Evolutionary conservation across 2,888 invertebrate genomes (phyloP), one percentile per base, ranked within the genome.

Genomic region (Allacma fusca): DNA sequence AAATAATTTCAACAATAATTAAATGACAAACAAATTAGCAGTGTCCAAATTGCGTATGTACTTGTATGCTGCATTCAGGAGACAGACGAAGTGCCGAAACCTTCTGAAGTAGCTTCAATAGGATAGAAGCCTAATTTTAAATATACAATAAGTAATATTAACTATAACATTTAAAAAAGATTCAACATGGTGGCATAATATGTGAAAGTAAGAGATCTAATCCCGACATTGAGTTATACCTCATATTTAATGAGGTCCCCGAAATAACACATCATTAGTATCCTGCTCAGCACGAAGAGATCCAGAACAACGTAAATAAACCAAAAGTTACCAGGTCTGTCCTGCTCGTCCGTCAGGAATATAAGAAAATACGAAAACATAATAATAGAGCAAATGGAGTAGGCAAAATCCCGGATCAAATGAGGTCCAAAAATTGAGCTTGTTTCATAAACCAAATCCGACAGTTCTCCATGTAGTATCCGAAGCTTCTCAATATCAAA

Each of bases 351-450:
- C 0, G 59, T 71, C 16, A 80, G 43, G 68, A 77, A 81, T 19
- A 81, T 34, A 0, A 81, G 12, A 40, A 79, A 78, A 65, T 83
- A 83, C 0, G 81, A 77, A 74, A 82, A 81, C 62, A 83, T 26
- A 19, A 81, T 77, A 5, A 82, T 67, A 0, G 80, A 80, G 16
- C 79, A 64, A 40, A 82, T 72, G 16, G 79, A 79, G 65, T 70
- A 80, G 0, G 80, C 43, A 62, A 80, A 80, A 57, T 82, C 83
- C 28, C 82, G 72, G 24, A 81, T 78, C 24, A 83, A 72, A 71
- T 83, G 83, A 12, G 65, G 40, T 23, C 83, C 83, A 79, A 83
- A 83, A 13, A 83, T 79, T n/a, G 76, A 70, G 26, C 80, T 77
- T 62, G 82, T 78, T 73, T 79, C 78, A 7, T 43, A 26, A 40